Base-by-base conservation (phyloP, 2,888 invertebrate species). In the Andrena minutula region DNA sequence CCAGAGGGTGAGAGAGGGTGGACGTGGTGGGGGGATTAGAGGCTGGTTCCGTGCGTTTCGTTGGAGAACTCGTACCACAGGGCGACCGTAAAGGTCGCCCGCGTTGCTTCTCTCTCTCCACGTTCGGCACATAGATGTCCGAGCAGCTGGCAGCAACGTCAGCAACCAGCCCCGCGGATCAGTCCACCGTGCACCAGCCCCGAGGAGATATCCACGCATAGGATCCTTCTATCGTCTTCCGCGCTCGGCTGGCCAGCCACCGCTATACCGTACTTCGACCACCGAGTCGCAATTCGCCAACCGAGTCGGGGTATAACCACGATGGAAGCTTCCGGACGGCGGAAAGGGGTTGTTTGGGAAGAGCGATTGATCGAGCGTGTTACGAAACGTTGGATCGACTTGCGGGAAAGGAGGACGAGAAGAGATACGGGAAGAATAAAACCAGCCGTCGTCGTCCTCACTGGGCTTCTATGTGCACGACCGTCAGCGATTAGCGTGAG, bases 131-230 rank as follows among this genome's bases (percentile, higher is more conserved):
- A 69, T 79, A 69, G 79, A 76, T 80, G 79, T 66, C 41, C 75
- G 76, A 83, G 81, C 88, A 88, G 85, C 88, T 86, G 88, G 81
- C 71, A 78, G 84, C 84, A 84, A 87, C 87, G 84, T 84, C 84
- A 84, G 84, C 80, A 76, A 84, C 70, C 70, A 74, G 74, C 26
- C 12, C 41, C 60, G 73, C 74, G 63, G 83, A 86, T 86, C 85
- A 76, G 79, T 84, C 79, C 70, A 76, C 72, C 74, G 79, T 87
- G 85, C 70, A 51, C 65, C 75, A 79, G 69, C 74, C 73, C 69
- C 72, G 71, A 41, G 61, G 71, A 41, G 61, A 32, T 73, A 63
- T 70, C 51, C 51, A 12, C 49, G 20, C 56, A 41, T 56, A 64
- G 68, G 49, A 61, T 60, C 35, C 30, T 41, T 26, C 26, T 41